Percentiles rank a stretch among this genome's conserved stretches.
These are phyloP conservation scores for Eublepharis macularius DNA, from an alignment of 2,113 vertebrate species.

Conservation along the genomic window DNA sequence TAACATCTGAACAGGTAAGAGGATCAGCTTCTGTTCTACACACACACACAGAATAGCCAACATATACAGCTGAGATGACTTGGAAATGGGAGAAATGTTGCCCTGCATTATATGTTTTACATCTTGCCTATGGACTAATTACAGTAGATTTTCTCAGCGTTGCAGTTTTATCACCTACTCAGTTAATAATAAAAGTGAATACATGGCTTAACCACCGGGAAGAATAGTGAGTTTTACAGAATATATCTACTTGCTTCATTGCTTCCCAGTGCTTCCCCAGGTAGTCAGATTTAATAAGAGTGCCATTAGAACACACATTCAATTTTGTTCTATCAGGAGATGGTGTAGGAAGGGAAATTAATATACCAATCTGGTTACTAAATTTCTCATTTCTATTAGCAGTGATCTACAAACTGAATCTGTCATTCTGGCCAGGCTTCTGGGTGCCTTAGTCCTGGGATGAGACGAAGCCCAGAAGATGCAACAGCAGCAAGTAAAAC, in stretches of 20 bases:
- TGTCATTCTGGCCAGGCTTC: background rate
- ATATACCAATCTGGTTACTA: background rate
- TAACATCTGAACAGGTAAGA: background rate
- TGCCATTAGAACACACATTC: background rate
- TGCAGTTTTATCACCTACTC: slow-evolving; percentile 10
- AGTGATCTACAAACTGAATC: slow-evolving; percentile 18
- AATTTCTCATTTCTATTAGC: background rate
- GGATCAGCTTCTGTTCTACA: background rate
- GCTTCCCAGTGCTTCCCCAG: slow-evolving; percentile 12
- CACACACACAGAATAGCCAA: background rate
- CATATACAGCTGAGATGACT: background rate
- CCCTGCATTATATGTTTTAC: background rate
- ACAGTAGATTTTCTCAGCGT: background rate
- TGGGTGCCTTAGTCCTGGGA: background rate
- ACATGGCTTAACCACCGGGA: slow-evolving; percentile 44
- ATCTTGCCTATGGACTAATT: slow-evolving; percentile 9
- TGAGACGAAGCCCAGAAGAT: slow-evolving; percentile 1
- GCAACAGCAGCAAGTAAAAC: background rate
- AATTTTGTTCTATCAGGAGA: slow-evolving; percentile 18
- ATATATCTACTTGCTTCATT: background rate
- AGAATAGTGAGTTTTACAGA: slow-evolving; percentile 35
- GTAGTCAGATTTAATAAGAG: slow-evolving; percentile 2
- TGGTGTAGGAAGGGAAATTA: background rate
- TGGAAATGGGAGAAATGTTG: background rate
- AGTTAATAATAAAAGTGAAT: background rate